A percentile compares a stretch with the other conserved stretches of the same genome.
Evolutionary conservation across 2,888 invertebrate genomes (phyloP).

Genomic region (Catocala nupta): DNA sequence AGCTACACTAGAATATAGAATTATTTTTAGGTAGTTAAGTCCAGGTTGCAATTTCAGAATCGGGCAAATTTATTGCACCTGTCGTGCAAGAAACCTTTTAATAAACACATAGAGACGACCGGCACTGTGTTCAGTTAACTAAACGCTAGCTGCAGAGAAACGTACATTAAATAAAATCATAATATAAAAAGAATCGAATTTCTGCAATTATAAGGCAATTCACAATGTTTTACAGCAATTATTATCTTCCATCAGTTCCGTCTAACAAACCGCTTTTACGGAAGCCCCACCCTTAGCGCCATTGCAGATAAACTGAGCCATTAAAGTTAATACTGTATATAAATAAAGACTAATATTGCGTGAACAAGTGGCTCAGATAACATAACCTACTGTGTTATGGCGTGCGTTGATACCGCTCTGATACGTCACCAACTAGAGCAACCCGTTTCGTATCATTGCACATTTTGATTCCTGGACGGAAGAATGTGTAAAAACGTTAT

Average conservation of each 20-base stretch:
- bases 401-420: slow-evolving; percentile 54
- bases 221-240: background rate
- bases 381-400: slow-evolving; percentile 34
- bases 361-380: slow-evolving; percentile 24
- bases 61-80: no score
- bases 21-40: no score
- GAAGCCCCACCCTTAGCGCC: slow-evolving; percentile 33
- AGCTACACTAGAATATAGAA: no score
- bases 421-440: slow-evolving; percentile 62
- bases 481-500: slow-evolving; percentile 32
- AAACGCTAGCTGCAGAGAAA: no score
- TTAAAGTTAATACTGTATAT: slow-evolving; percentile 16
- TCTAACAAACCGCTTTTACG: slow-evolving; percentile 24
- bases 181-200: no score
- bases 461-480: slow-evolving; percentile 46
- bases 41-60: no score
- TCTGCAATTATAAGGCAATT: no score
- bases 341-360: slow-evolving; percentile 33
- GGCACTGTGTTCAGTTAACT: no score
- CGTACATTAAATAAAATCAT: no score
- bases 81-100: no score
- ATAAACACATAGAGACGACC: no score
- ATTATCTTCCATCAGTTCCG: slow-evolving; percentile 35
- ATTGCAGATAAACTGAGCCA: slow-evolving; percentile 18
- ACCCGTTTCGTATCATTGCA: slow-evolving; percentile 52